Evolutionary conservation across 2,797 vertebrate species (phyloP), one percentile per base, ranked within the genome.

Genomic region (Esox lucius): DNA sequence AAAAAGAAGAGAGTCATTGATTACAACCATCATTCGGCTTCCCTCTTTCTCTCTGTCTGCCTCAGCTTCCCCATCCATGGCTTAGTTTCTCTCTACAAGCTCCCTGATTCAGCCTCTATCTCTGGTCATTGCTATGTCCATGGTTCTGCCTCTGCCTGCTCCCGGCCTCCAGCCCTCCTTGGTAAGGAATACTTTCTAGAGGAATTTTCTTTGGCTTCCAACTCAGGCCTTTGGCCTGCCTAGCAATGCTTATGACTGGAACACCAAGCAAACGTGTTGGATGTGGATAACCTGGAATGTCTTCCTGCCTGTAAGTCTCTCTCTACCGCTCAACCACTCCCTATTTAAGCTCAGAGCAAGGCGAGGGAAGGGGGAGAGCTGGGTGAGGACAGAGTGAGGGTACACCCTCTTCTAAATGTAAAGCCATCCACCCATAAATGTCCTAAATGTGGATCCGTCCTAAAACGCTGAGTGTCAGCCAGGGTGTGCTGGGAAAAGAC

Each of bases 181-280:
- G 80, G 80, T 79, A 26, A 79, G 78, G 81, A 78, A 82, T 75
- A 72, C 75, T 80, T 78, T 72, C 22, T 71, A 22, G 26, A 72
- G 61, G 74, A 78, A 76, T 71, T 76, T 74, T 84, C 79, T 80
- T 83, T 85, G 85, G 80, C 81, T 75, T 70, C 46, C 39, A 74
- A 24, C 17, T 68, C 48, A 49, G 64, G 67, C 80, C 77, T 46
- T 71, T 76, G 78, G 46, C 81, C 81, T 35, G 74, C 75, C 81
- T 66, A 70, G 70, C 22, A 6, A 75, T 69, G 77, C 51, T 70
- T 71, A 72, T 46, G 31, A 68, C 69, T 64, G 72, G 69, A 74
- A 79, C 61, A 66, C 56, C 77, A 76, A 67, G 68, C 70, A 67
- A 69, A 68, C 42, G 61, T 22, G 42, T 35, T 65, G 69, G 46